A percentile compares a stretch with the other conserved stretches of the same genome.
These are phyloP conservation scores for Sorex araneus DNA, from an alignment of 2,113 vertebrate genomes.

Conservation along the genomic window DNA sequence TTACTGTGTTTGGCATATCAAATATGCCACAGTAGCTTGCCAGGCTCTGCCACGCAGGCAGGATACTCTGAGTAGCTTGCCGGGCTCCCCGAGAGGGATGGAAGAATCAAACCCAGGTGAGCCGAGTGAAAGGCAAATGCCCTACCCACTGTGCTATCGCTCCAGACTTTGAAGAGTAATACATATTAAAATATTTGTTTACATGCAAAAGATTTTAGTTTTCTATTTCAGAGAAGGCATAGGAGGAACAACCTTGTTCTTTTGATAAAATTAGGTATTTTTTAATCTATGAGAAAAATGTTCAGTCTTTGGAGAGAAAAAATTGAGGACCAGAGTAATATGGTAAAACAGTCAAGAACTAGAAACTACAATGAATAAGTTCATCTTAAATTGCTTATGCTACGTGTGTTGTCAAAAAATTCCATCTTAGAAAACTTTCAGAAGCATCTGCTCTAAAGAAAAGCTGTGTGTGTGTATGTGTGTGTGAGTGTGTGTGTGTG, in stretches of 20 bases:
- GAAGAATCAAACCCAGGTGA: no score
- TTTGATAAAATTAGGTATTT: constrained; percentile 21
- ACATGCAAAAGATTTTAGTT: not conserved
- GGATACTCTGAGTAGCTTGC: no score
- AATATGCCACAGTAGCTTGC: no score
- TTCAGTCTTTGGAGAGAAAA: not conserved
- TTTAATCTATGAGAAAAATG: not conserved
- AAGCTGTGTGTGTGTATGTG: not conserved
- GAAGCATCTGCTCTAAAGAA: constrained; percentile 10
- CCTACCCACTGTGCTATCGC: no score
- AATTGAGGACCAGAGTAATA: not conserved
- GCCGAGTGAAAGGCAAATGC: no score
- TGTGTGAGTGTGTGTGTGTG: not conserved
- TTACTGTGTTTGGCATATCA: no score
- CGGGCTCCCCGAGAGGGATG: no score
- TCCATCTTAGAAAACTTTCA: not conserved
- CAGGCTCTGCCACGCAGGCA: no score
- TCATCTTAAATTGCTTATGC: not conserved
- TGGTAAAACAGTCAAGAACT: not conserved
- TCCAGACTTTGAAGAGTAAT: not conserved
- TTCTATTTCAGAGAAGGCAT: constrained; percentile 4
- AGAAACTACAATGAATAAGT: constrained; percentile 19
- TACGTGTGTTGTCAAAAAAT: not conserved
- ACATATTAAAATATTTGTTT: not conserved
- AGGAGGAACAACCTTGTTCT: not conserved